phyloP scores from a whole-genome alignment of 2,888 invertebrate species.

The Drosophila paranaensis region DNA sequence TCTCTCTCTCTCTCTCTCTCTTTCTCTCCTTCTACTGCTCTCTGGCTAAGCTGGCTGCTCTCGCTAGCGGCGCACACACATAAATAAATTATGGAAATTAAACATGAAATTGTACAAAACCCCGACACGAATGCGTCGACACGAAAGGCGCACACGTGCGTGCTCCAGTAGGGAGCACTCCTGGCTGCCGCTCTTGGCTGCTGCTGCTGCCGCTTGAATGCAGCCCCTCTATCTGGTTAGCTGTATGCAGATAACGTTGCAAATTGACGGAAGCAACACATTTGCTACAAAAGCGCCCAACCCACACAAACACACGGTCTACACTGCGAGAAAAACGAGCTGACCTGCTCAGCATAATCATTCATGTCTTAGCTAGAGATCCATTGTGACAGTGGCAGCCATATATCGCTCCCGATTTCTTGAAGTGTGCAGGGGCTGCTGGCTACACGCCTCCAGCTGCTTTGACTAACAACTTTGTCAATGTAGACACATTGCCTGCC shows the following conservation, averaged over 20 bases:
- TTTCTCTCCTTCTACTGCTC: slow-evolving; percentile 2
- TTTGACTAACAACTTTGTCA: slow-evolving; percentile 67
- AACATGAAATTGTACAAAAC: slow-evolving; percentile 72
- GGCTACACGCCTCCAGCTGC: slow-evolving; percentile 9
- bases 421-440: slow-evolving; percentile 1
- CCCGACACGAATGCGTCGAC: slow-evolving; percentile 54
- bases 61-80: slow-evolving; percentile 43
- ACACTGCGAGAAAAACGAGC: slow-evolving; percentile 20
- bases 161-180: slow-evolving; percentile 6
- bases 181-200: background rate
- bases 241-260: slow-evolving; percentile 54
- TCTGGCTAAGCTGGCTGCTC: slow-evolving; percentile 56
- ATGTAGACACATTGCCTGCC: slow-evolving; percentile 52
- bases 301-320: background rate
- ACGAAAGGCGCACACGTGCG: slow-evolving; percentile 30
- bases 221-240: slow-evolving; percentile 24
- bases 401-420: slow-evolving; percentile 2
- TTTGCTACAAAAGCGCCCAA: slow-evolving; percentile 38
- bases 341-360: slow-evolving; percentile 8
- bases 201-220: slow-evolving; percentile 9
- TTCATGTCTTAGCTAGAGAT: background rate
- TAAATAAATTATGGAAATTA: slow-evolving; percentile 79
- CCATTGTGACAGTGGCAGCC: background rate
- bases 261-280: slow-evolving; percentile 73
- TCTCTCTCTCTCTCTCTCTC: background rate